These are phyloP conservation scores for Hyphantria cunea DNA, from an alignment of 1,140 invertebrate genomes.

Conservation along the genomic window DNA sequence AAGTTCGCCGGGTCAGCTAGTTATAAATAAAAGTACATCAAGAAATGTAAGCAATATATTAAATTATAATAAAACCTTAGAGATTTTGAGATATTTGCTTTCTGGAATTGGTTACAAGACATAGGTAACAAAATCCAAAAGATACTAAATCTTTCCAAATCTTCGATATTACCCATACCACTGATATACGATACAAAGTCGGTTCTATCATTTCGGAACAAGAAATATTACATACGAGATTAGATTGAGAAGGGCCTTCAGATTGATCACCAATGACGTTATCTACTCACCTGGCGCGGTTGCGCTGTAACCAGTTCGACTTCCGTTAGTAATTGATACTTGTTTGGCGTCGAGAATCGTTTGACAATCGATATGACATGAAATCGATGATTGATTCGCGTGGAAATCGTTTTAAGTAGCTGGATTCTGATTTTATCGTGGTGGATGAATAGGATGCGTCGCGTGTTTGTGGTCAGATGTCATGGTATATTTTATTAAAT, in stretches of 20 bases:
- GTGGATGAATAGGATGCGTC: background rate
- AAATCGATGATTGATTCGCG: conserved; percentile 21
- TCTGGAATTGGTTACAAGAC: no score
- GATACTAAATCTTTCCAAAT: background rate
- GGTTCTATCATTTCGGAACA: conserved; percentile 5
- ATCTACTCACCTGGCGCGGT: conserved; percentile 8
- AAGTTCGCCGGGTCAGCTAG: no score
- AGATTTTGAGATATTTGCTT: no score
- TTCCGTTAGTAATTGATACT: conserved; percentile 23
- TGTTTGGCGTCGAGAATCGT: conserved; percentile 19
- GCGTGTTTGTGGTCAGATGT: no score
- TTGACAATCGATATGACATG: conserved; percentile 18
- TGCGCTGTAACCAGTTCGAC: conserved; percentile 13
- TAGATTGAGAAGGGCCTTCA: conserved; percentile 23
- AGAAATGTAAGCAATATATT: no score
- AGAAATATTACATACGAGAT: conserved; percentile 33
- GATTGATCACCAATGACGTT: conserved; percentile 28
- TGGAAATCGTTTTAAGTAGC: conserved; percentile 23
- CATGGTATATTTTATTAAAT: no score
- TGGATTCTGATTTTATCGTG: background rate
- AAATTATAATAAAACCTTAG: no score
- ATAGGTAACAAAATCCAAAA: no score
- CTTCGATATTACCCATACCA: conserved; percentile 1
- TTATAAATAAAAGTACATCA: no score
- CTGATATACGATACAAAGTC: conserved; percentile 9